Evolutionary conservation across 2,888 invertebrate genomes (phyloP), one percentile per base, ranked within the genome.

Genomic region (Aphodius sticticus): DNA sequence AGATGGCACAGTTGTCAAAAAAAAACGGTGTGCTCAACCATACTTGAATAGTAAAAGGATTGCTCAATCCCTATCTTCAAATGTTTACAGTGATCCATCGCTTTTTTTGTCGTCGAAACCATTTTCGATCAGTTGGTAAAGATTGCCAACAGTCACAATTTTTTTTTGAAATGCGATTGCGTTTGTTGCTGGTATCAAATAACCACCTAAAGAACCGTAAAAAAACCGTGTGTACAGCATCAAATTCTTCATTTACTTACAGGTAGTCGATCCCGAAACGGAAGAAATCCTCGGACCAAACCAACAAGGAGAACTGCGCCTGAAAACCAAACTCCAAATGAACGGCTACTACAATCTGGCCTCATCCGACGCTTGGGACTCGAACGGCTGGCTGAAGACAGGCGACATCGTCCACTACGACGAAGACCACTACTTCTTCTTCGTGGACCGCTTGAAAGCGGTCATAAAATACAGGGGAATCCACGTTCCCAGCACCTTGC

Each of bases 391-490:
- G 90, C 86, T 91, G 69, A 90, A 88, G 83, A 90, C 91, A 2
- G 92, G 92, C 0, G 92, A 92, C 80, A 86, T 91, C 53, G 88
- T 89, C 37, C 91, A 90, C 81, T 90, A 90, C 81, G 91, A 92
- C 80, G 88, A 90, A n/a, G 86, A 90, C 16, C 87, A 87, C 82
- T 89, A 90, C 82, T 90, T 89, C 81, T 91, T 86, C 84, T 89
- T 90, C 69, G 88, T 91, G 0, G 91, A 91, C 35, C 87, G 92
- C 38, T 87, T 90, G 6, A 91, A 92, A 81, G 87, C 90, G 82
- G 84, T 91, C 77, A 85, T 92, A 6, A 92, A 91, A 84, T 92
- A 90, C 82, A 89, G 85, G 81, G 89, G 86, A 69, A 86, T 89
- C 86, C 91, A 91, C 85, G 90, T 92, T 14, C 80, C 86, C n/a